Conservation (phyloP, 2,797 vertebrate species). For the Gephyroberyx darwinii region DNA sequence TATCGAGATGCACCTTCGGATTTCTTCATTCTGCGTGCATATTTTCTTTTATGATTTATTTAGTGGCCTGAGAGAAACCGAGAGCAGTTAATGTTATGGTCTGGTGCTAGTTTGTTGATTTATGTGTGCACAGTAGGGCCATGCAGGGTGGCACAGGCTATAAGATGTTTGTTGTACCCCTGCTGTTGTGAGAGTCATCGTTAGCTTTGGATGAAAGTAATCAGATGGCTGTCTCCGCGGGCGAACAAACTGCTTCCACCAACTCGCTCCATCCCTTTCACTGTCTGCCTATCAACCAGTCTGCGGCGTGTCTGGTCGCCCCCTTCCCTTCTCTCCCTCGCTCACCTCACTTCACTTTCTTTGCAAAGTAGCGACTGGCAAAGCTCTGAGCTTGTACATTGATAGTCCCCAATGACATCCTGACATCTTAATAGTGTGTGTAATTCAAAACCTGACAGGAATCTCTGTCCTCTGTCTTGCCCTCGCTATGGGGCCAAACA, state of each 20-base stretch:
- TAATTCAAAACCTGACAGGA: constrained; percentile 2
- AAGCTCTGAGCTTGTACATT: constrained; percentile 4
- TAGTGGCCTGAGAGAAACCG: constrained; percentile 41
- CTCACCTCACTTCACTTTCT: constrained; percentile 8
- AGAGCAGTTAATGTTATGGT: constrained; percentile 56
- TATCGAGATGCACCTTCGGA: constrained; percentile 52
- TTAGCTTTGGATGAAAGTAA: constrained; percentile 60
- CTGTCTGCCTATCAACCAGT: constrained; percentile 14
- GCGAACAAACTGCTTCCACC: constrained; percentile 56
- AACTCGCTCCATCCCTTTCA: constrained; percentile 11
- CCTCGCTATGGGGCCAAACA: background rate
- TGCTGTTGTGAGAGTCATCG: constrained; percentile 49
- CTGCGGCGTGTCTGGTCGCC: background rate
- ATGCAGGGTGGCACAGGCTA: constrained; percentile 21
- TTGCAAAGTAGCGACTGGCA: background rate
- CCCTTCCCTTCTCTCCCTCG: background rate
- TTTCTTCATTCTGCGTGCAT: constrained; percentile 62
- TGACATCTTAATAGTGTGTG: constrained; percentile 1
- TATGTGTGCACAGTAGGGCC: constrained; percentile 43
- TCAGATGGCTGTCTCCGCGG: constrained; percentile 52
- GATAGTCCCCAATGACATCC: background rate
- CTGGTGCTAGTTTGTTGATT: constrained; percentile 57
- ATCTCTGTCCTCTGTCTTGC: background rate
- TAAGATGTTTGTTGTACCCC: constrained; percentile 58
- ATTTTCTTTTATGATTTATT: constrained; percentile 60